Evolutionary conservation across 2,888 invertebrate species (phyloP), one percentile per base, ranked within the genome.

Genomic region (Sinhomidia bicolor): DNA sequence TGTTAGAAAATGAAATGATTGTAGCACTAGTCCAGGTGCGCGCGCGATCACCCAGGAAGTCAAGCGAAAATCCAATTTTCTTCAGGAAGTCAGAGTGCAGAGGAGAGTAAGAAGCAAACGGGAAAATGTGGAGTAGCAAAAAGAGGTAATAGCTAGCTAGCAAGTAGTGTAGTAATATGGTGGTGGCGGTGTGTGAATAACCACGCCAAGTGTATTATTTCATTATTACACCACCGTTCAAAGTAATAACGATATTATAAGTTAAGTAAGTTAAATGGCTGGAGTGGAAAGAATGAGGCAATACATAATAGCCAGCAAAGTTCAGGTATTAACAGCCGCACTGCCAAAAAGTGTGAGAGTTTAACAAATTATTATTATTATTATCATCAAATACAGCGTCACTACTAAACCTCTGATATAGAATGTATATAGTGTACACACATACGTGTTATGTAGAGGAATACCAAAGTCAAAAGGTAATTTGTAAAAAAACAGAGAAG

Each of bases 51-150:
- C 80, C 41, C 80, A 62, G 36, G 54, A 36, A 60, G 17, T 23
- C 80, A 74, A 44, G 44, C 51, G 51, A 20, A 84, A 85, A 78
- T 85, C 85, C 85, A 85, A 85, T 85, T 84, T 78, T 76, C 76
- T 84, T 62, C 85, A 29, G n/a, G 57, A 54, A 47, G 32, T 51
- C 32, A 0, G 41, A 17, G 2, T 10, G n/a, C 14, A 17, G 5
- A 17, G 54, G 1, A 17, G 7, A 54, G 17, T n/a, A n/a, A 54
- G 17, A 36, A 36, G 36, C 36, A 5, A 57, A 20, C 23, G 14
- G 5, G 36, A 82, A 44, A 80, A 23, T n/a, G n/a, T n/a, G n/a
- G n/a, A n/a, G n/a, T n/a, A n/a, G n/a, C n/a, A 80, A 1, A 60
- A 36, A 80, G 26, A 71, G 65, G 14, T 14, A 7, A 51, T n/a